phyloP scores from a whole-genome alignment of 2,888 invertebrate species.

The Amphipoea oculea region DNA sequence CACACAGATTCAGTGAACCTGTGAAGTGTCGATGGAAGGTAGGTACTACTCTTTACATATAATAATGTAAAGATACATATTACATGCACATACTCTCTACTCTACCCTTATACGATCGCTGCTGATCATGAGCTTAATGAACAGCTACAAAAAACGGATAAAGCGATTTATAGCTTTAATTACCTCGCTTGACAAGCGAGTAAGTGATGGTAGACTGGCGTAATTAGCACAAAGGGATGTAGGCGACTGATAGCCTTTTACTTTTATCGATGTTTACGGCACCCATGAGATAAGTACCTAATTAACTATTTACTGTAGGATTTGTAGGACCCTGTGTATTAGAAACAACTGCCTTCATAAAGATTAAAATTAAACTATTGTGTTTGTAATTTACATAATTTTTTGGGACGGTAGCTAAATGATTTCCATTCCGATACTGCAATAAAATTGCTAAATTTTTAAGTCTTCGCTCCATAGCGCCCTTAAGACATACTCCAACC shows the following conservation, averaged over 20 bases:
- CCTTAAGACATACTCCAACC: too few species aligned
- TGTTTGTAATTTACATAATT: neutral
- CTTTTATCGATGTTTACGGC: neutral
- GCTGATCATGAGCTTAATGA: slow-evolving; percentile 20
- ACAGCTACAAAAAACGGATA: slow-evolving; percentile 25
- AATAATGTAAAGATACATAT: neutral
- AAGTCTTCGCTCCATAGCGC: too few species aligned
- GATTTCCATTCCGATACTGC: neutral
- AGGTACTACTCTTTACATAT: neutral
- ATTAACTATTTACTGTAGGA: neutral
- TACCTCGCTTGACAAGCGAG: slow-evolving; percentile 36
- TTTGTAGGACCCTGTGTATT: neutral
- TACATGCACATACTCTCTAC: neutral
- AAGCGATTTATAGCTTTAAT: slow-evolving; percentile 41
- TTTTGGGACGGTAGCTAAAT: neutral
- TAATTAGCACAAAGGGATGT: slow-evolving; percentile 34
- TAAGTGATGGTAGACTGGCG: slow-evolving; percentile 20
- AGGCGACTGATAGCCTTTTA: neutral
- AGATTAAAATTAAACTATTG: neutral
- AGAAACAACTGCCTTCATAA: neutral
- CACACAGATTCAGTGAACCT: too few species aligned
- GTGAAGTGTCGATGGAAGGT: neutral
- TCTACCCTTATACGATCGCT: neutral
- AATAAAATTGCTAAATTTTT: too few species aligned
- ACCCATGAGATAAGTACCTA: neutral